Base-by-base conservation (phyloP, 2,888 invertebrate species). In the Clostera curtula region DNA sequence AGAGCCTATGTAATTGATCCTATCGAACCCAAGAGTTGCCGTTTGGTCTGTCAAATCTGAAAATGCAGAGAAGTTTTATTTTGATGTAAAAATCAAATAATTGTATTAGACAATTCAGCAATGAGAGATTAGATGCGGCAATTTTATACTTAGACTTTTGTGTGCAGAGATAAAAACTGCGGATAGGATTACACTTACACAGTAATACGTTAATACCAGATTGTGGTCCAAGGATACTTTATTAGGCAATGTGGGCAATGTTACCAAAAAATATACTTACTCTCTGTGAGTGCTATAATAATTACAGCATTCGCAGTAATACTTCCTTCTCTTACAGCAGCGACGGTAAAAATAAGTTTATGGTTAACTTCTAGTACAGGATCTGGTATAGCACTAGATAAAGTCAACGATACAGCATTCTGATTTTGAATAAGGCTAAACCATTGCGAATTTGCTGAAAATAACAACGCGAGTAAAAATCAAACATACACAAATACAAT, bases 1-100 rank as follows among this genome's bases (percentile, higher is more conserved):
- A 2, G 48, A 28, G 3, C 63, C 63, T 3, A 51, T 8, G 31
- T 58, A 60, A 15, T 31, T 48, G 18, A 38, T 26, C 21, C 38
- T 40, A 23, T 60, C 53, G 27, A 64, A 64, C 4, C 41, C 49
- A 15, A 43, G 37, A 7, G 23, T 16, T 3, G 19, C 22, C 9
- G 20, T 19, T 5, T 27, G 27, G 3, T 32, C 27, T 6, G 22
- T 15, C n/a, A 14, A 21, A 8, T 27, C 27, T 32, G 17, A n/a
- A 31, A 12, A 20, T 12, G 2, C 11, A 20, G 11, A 9, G 7
- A 4, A 12, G n/a, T n/a, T n/a, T n/a, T n/a, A n/a, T n/a, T n/a
- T n/a, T n/a, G n/a, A n/a, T n/a, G n/a, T n/a, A n/a, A n/a, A n/a
- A n/a, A n/a, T n/a, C n/a, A n/a, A n/a, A n/a, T n/a, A n/a, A n/a